Evolutionary conservation across 2,797 vertebrate species (phyloP).

Genomic region (Sphenodon punctatus): DNA sequence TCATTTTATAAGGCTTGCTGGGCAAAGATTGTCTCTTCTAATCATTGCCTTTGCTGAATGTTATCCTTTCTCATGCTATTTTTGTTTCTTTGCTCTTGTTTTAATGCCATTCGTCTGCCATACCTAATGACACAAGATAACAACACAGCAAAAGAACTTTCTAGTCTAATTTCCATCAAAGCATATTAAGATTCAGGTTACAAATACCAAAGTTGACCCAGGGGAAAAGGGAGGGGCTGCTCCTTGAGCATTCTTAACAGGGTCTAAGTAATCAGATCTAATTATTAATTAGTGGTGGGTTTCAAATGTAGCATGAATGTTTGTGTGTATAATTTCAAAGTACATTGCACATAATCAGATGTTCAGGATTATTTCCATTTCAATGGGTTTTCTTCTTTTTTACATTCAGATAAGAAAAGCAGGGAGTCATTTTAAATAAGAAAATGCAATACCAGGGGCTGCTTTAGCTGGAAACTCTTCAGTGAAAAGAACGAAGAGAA

Average conservation of each 20-base stretch:
- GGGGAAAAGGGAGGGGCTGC: background rate
- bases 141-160: background rate
- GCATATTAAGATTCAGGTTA: background rate
- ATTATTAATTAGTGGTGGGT: conserved; percentile 15
- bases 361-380: conserved; percentile 13
- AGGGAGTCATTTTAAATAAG: background rate
- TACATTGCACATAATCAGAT: background rate
- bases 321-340: no score
- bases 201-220: background rate
- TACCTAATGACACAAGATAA: conserved; percentile 14
- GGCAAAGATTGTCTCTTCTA: conserved; percentile 10
- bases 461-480: no score
- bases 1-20: conserved; percentile 3
- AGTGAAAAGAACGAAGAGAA: no score
- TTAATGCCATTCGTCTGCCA: conserved; percentile 4
- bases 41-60: background rate
- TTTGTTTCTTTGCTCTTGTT: conserved; percentile 28
- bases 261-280: background rate
- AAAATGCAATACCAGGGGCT: background rate
- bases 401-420: background rate
- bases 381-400: background rate
- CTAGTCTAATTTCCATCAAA: conserved; percentile 13
- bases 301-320: conserved; percentile 18
- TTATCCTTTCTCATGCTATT: conserved; percentile 16
- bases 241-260: background rate